These are phyloP conservation scores for Raillietiella orientalis DNA, from an alignment of 2,888 invertebrate genomes.

Conservation along the genomic window DNA sequence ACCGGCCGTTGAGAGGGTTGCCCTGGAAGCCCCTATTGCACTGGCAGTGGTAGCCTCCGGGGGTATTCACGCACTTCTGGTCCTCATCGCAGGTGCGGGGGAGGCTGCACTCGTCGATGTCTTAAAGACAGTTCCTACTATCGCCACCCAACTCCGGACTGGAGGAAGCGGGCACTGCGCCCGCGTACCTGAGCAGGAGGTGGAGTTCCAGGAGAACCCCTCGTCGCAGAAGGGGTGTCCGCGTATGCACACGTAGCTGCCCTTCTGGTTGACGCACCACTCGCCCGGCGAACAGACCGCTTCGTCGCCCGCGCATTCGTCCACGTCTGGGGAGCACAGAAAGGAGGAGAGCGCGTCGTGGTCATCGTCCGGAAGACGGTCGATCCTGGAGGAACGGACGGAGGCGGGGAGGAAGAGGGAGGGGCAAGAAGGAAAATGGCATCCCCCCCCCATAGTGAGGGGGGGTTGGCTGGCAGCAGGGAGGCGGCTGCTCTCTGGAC, in stretches of 20 bases:
- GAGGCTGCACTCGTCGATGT: not conserved
- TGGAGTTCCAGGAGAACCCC: constrained; percentile 25
- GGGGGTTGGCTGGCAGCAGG: too few relatives aligned
- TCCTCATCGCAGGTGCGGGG: too few relatives aligned
- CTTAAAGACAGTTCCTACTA: not conserved
- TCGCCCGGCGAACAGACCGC: constrained; percentile 25
- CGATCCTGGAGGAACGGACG: too few relatives aligned
- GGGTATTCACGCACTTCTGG: not conserved
- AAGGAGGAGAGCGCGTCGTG: too few relatives aligned
- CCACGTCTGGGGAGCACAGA: constrained; percentile 19
- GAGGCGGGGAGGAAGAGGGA: too few relatives aligned
- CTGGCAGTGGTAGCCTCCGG: not conserved
- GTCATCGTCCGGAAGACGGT: too few relatives aligned
- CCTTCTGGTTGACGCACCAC: constrained; percentile 29
- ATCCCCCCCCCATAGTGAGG: too few relatives aligned
- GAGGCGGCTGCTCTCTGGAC: too few relatives aligned
- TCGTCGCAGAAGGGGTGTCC: constrained; percentile 13
- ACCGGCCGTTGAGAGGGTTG: not conserved
- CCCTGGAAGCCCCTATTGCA: not conserved
- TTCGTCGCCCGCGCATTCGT: constrained; percentile 24
- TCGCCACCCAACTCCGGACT: not conserved
- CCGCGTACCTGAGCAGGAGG: constrained; percentile 27
- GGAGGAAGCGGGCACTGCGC: too few relatives aligned
- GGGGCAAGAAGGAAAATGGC: too few relatives aligned
- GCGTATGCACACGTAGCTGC: constrained; percentile 28